Base-by-base conservation (phyloP, 92 coral and sea anemone genomes). In the Umimayanthus chanpuru region DNA sequence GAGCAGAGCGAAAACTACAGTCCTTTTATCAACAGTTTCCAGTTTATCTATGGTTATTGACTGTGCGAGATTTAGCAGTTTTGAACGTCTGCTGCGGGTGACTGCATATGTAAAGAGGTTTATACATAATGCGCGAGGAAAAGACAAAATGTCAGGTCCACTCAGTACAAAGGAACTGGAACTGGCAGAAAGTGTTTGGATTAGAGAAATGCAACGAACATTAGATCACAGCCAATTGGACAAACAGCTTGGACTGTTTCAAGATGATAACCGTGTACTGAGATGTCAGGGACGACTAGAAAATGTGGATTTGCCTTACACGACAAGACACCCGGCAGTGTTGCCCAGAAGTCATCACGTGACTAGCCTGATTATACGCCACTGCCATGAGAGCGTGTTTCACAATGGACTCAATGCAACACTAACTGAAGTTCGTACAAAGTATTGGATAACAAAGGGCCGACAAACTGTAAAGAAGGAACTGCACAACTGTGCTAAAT, bases 121-220 rank as follows among this genome's bases (percentile, higher is more conserved):
- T 61, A 41, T 58, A 12, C 47, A 81, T 44, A 81, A 25, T 56
- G 25, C 7, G 1, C 85, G 39, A 25, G 14, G 36, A 5, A 81
- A 81, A 14, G 9, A 56, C 67, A 81, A 47, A 81, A 23, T 81
- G 9, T 16, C 29, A 5, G 85, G 85, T n/a, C 10, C 85, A 81
- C 85, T 81, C 85, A 81, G 72, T 40, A 40, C 85, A 58, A 40
- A 30, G 73, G 85, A 81, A 81, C 9, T 81, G 67, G 85, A 81
- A 81, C 44, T 16, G n/a, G 18, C 85, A 30, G 85, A 81, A 56
- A 55, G 12, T 40, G 10, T 81, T 18, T 81, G 85, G 73, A 81
- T 81, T 3, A 81, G 53, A 40, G 85, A 81, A 81, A 11, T 40
- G 9, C 85, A 81, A 14, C 8, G 40, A 81, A 36, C 28, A 18